Percentiles rank a stretch among this genome's conserved stretches.
Evolutionary conservation across 2,113 vertebrate species (phyloP).

Genomic region (Athene cunicularia): DNA sequence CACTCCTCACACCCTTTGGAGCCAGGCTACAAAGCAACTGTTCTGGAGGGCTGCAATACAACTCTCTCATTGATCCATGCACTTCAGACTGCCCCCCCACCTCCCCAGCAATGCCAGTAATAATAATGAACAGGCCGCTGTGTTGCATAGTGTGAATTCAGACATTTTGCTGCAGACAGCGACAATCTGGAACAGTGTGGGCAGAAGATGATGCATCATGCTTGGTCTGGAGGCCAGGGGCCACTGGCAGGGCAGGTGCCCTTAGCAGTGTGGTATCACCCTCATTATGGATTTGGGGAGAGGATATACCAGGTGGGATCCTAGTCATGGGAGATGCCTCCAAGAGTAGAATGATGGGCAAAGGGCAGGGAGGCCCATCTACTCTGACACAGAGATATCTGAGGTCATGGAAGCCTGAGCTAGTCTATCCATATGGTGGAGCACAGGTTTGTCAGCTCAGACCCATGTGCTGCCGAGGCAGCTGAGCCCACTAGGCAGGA

Average conservation of each 20-base stretch:
- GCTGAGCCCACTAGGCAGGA: not conserved
- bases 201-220: not conserved
- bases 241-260: not conserved
- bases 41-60: not conserved
- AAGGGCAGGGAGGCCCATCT: not conserved
- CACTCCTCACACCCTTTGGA: not conserved
- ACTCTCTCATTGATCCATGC: not conserved
- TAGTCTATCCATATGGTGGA: not conserved
- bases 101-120: not conserved
- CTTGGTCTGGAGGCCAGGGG: not conserved
- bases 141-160: not conserved
- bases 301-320: not conserved
- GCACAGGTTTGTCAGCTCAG: not conserved
- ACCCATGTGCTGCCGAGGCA: not conserved
- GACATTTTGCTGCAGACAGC: not conserved
- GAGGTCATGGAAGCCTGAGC: not conserved
- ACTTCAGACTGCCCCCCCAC: not conserved
- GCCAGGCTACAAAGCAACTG: not conserved
- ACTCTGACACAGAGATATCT: not conserved
- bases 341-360: not conserved
- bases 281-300: not conserved
- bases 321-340: not conserved
- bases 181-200: not conserved
- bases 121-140: not conserved
- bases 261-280: not conserved